Percentiles rank a stretch among this genome's conserved stretches.
These are phyloP conservation scores for Troglohyphantes excavatus DNA, from an alignment of 2,888 invertebrate species.

Conservation along the genomic window DNA sequence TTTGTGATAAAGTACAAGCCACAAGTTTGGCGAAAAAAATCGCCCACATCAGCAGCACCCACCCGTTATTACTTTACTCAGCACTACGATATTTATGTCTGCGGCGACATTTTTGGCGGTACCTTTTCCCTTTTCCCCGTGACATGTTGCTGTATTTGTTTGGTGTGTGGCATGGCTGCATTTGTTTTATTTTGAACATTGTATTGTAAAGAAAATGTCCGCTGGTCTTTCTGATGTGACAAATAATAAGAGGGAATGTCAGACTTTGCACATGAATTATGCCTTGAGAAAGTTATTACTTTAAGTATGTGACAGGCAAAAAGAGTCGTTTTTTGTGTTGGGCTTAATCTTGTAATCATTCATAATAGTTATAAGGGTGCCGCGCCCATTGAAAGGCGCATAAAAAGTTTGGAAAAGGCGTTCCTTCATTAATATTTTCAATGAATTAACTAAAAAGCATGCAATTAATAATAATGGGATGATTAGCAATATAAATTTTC, in stretches of 20 bases:
- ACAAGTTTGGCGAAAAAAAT: constrained; percentile 53
- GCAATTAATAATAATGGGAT: neutral
- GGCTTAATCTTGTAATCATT: neutral
- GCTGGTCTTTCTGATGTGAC: neutral
- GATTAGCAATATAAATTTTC: no score
- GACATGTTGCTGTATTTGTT: constrained; percentile 18
- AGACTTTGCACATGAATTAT: neutral
- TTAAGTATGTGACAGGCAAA: neutral
- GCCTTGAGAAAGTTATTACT: neutral
- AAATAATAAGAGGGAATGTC: neutral
- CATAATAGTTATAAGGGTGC: neutral
- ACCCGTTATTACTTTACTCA: constrained; percentile 54
- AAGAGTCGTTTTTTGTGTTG: neutral
- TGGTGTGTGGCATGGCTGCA: neutral
- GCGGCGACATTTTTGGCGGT: constrained; percentile 47
- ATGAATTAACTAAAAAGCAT: neutral
- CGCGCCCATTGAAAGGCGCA: neutral
- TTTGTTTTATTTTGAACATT: neutral
- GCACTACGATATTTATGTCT: constrained; percentile 58
- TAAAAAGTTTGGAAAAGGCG: neutral
- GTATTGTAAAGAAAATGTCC: neutral
- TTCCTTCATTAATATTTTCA: neutral
- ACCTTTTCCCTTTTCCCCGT: constrained; percentile 23
- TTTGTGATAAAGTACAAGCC: constrained; percentile 15
- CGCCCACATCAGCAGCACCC: constrained; percentile 19